Conservation (phyloP, 2,888 invertebrate genomes). For the Tetheella fluctuosa region DNA sequence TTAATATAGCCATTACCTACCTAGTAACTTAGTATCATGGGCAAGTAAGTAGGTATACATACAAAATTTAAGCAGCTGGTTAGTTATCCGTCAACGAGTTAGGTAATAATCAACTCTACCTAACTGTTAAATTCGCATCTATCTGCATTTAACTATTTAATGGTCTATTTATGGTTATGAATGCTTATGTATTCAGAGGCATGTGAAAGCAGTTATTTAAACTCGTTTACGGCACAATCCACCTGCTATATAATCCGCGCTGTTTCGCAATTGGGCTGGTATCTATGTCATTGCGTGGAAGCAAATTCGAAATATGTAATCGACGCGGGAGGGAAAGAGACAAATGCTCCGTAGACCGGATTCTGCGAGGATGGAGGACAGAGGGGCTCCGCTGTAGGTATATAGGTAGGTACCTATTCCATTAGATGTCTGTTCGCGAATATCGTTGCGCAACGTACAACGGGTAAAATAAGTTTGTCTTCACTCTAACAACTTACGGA, state of each 20-base stretch:
- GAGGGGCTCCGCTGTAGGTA: constrained; percentile 63
- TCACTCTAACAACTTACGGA: constrained; percentile 41
- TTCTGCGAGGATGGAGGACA: constrained; percentile 74
- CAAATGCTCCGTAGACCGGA: constrained; percentile 55
- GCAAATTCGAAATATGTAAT: constrained; percentile 45
- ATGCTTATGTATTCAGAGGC: constrained; percentile 60
- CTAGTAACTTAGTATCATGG: not conserved
- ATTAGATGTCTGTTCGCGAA: constrained; percentile 83
- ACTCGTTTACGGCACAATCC: constrained; percentile 80
- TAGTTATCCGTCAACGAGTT: no score
- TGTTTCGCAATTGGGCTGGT: constrained; percentile 80
- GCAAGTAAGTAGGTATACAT: not conserved
- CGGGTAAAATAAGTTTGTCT: constrained; percentile 70
- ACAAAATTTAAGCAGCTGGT: not conserved
- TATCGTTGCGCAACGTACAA: constrained; percentile 80
- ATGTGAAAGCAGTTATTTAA: constrained; percentile 82
- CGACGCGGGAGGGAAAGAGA: constrained; percentile 54
- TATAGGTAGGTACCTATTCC: constrained; percentile 56
- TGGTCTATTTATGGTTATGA: constrained; percentile 32
- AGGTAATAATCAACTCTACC: not conserved
- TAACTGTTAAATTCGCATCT: constrained; percentile 9
- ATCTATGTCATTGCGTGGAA: constrained; percentile 77
- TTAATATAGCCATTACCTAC: not conserved
- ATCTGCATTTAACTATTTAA: constrained; percentile 7
- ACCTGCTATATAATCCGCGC: constrained; percentile 84